Evolutionary conservation across 2,113 vertebrate species (phyloP), one percentile per base, ranked within the genome.

Genomic region (Corvus hawaiiensis): DNA sequence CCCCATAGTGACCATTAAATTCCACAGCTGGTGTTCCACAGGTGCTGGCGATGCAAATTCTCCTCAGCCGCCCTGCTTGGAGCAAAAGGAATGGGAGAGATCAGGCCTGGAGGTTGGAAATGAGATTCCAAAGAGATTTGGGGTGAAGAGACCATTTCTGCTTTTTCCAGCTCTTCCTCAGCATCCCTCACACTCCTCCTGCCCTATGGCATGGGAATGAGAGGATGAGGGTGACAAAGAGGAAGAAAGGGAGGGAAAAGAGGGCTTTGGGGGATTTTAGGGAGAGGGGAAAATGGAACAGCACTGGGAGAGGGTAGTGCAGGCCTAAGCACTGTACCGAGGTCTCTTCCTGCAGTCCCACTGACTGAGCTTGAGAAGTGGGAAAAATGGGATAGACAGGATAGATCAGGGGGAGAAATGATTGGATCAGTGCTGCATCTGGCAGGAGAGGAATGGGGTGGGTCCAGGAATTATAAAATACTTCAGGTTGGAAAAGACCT

Each of bases 1-100:
- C 62, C 86, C 94, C 92, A 21, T 4, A 93, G 88, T 96, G 97
- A 97, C 97, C 96, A 96, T 94, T 97, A 96, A 95, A 93, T 94
- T 44, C 77, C 69, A 71, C 20, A 48, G 84, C 69, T 63, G 58
- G 94, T 59, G 84, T 63, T 93, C 37, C 30, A 44, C 89, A 92
- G 89, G 86, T 86, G 95, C 97, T 97, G 84, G 92, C 46, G 0
- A 9, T 67, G 96, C 97, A 97, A 44, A 56, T 91, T 95, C 46
- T 51, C n/a, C 51, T 76, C 20, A 61, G 69, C 22, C 79, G 33
- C 71, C 39, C 61, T 8, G 3, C 64, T 32, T 19, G 54, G 7
- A 2, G 83, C 21, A 51, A 43, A 86, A 91, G 46, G 67, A 56
- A 35, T 0, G 7, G 75, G n/a, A 69, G 33, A 43, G 52, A 85